A percentile compares a stretch with the other conserved stretches of the same genome.
Conservation (phyloP, 2,113 vertebrate species). For the Theristicus caerulescens region DNA sequence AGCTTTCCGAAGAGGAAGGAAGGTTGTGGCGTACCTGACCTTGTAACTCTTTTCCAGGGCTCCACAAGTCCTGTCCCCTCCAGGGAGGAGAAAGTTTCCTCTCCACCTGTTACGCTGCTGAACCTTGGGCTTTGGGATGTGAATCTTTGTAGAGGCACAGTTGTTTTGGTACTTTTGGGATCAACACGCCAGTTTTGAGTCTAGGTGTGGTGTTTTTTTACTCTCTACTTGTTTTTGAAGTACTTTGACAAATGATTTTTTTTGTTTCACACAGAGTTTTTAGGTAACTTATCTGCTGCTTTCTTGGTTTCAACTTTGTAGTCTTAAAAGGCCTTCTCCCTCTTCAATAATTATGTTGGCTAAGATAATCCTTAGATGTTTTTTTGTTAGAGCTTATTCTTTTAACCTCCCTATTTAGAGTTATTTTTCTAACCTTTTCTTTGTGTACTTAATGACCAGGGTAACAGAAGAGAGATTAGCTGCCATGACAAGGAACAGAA, state of each 20-base stretch:
- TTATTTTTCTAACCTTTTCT: constrained; percentile 60
- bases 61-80: not conserved
- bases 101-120: not conserved
- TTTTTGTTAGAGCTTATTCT: constrained; percentile 36
- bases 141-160: not conserved
- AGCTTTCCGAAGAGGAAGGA: not conserved
- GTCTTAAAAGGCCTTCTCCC: not conserved
- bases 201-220: not conserved
- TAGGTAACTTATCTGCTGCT: not conserved
- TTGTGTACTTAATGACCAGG: constrained; percentile 22
- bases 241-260: not conserved
- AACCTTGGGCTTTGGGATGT: not conserved
- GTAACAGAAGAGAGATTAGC: constrained; percentile 33
- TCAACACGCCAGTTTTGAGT: not conserved
- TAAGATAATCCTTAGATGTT: constrained; percentile 13
- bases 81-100: not conserved
- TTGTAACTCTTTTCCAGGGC: not conserved
- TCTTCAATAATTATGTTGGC: constrained; percentile 2
- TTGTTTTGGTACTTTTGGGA: not conserved
- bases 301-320: constrained; percentile 12
- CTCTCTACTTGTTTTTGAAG: not conserved
- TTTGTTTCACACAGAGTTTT: not conserved
- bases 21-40: not conserved
- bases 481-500: constrained; percentile 23
- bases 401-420: constrained; percentile 27